These are phyloP conservation scores for Hozukius guyotensis DNA, from an alignment of 2,797 vertebrate genomes.

Conservation along the genomic window DNA sequence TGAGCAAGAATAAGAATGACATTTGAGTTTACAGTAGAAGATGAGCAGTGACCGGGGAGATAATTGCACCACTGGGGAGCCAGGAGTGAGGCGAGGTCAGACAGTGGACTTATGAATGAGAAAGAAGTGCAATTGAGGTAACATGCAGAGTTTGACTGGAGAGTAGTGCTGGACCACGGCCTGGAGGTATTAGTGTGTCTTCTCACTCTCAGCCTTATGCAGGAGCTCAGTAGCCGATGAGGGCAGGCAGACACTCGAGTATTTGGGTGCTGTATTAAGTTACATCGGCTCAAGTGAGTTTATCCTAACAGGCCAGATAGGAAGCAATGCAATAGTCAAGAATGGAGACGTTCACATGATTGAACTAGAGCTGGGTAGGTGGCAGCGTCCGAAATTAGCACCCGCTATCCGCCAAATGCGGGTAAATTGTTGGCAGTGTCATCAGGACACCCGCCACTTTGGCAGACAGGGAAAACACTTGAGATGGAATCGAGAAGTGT, in stretches of 20 bases:
- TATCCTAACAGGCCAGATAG: not conserved
- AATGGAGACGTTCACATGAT: not conserved
- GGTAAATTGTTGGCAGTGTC: no score
- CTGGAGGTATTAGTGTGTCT: constrained; percentile 10
- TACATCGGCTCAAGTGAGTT: not conserved
- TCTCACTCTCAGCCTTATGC: not conserved
- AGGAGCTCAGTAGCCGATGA: not conserved
- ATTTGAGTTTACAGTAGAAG: constrained; percentile 4
- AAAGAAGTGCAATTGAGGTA: constrained; percentile 1
- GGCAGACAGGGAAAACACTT: no score
- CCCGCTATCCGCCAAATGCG: no score
- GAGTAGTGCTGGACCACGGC: not conserved
- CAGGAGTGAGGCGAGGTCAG: constrained; percentile 4
- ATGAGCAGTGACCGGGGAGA: constrained; percentile 6
- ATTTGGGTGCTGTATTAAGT: not conserved
- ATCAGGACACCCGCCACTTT: no score
- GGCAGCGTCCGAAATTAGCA: no score
- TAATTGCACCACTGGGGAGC: constrained; percentile 28
- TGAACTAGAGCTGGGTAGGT: not conserved
- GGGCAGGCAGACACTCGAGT: not conserved
- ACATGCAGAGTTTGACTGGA: constrained; percentile 3
- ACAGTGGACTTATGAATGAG: constrained; percentile 3
- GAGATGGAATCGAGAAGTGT: no score
- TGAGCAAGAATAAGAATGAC: not conserved
- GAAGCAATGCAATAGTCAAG: not conserved